Conservation (phyloP, 2,888 invertebrate genomes). For the Griposia aprilina region DNA sequence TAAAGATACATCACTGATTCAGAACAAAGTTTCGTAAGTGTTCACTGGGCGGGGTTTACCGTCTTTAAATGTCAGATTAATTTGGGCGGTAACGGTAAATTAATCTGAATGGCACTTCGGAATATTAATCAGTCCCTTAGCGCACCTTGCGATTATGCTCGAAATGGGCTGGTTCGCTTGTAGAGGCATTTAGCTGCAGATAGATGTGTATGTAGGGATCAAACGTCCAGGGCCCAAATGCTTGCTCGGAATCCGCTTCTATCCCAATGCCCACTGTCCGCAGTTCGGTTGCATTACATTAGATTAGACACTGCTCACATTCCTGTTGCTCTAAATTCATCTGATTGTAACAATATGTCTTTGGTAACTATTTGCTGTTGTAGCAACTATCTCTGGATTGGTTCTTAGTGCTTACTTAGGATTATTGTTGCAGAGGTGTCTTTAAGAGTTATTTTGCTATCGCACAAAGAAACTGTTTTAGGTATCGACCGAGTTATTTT, state of each 20-base stretch:
- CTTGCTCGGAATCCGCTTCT: constrained; percentile 86
- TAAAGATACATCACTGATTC: constrained; percentile 39
- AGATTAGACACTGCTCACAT: constrained; percentile 85
- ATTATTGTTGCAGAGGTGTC: not conserved
- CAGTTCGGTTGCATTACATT: constrained; percentile 86
- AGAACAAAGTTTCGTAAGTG: constrained; percentile 43
- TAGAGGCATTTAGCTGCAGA: constrained; percentile 55
- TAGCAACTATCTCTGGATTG: constrained; percentile 3
- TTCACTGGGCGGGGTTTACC: constrained; percentile 64
- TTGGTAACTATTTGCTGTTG: constrained; percentile 38
- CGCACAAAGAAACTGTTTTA: too few relatives aligned
- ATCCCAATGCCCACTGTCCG: constrained; percentile 79
- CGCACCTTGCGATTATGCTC: constrained; percentile 54
- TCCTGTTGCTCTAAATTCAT: constrained; percentile 74
- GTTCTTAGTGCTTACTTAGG: constrained; percentile 8
- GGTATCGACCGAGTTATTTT: not conserved
- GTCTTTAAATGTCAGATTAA: constrained; percentile 78
- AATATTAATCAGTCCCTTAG: constrained; percentile 72
- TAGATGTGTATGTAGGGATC: constrained; percentile 68
- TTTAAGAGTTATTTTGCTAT: not conserved
- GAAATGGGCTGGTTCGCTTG: constrained; percentile 47
- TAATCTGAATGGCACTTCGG: constrained; percentile 72
- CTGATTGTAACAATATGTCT: constrained; percentile 63
- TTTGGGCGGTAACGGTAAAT: constrained; percentile 72
- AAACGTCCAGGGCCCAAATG: constrained; percentile 78